Evolutionary conservation across 2,888 invertebrate genomes (phyloP).

Genomic region (Notodonta dromedarius): DNA sequence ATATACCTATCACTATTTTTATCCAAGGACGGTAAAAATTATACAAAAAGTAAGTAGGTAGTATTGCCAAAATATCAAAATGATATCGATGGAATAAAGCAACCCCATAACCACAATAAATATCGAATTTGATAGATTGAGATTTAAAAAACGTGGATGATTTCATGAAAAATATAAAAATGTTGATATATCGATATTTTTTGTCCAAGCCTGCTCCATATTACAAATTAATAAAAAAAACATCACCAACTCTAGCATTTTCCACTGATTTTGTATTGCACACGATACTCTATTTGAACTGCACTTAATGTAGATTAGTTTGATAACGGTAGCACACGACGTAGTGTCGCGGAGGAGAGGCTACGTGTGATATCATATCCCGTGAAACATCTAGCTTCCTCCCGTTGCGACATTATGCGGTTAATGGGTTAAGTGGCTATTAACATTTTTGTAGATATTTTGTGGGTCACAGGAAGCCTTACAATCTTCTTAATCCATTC

Average conservation of each 20-base stretch:
- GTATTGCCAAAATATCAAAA: too few species aligned
- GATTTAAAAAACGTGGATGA: too few species aligned
- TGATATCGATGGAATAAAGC: too few species aligned
- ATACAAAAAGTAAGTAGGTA: too few species aligned
- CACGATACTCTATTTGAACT: slow-evolving; percentile 61
- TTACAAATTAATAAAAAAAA: slow-evolving; percentile 1
- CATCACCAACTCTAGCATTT: slow-evolving; percentile 21
- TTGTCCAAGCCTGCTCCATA: not conserved
- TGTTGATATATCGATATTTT: too few species aligned
- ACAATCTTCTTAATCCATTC: not conserved
- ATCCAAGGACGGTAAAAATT: too few species aligned
- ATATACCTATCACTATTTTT: too few species aligned
- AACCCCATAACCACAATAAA: too few species aligned
- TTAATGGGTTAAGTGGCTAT: slow-evolving; percentile 76
- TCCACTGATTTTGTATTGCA: slow-evolving; percentile 33
- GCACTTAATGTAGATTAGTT: slow-evolving; percentile 68
- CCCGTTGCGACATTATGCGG: slow-evolving; percentile 52
- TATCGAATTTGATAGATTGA: too few species aligned
- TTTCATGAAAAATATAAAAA: too few species aligned
- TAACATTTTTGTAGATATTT: slow-evolving; percentile 51
- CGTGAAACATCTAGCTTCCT: slow-evolving; percentile 62
- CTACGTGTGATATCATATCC: slow-evolving; percentile 75
- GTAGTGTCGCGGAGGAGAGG: slow-evolving; percentile 54
- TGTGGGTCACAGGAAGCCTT: slow-evolving; percentile 12
- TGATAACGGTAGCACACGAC: slow-evolving; percentile 59